Base-by-base conservation (phyloP, 2,113 vertebrate genomes). In the Prochilodus magdalenae region DNA sequence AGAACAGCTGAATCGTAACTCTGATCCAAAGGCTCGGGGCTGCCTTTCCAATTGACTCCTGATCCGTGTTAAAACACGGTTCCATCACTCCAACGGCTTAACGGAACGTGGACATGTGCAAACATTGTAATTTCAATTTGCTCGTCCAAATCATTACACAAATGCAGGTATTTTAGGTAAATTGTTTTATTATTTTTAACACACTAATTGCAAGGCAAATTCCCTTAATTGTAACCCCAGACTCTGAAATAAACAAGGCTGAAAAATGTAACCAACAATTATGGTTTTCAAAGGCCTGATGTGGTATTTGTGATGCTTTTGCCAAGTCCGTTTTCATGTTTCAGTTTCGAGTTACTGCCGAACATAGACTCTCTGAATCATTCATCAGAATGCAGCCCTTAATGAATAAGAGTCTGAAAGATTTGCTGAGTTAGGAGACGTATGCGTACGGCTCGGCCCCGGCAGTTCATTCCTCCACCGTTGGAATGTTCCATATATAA, bases 181-280 rank as follows among this genome's bases (percentile, higher is more conserved):
- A 91, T 88, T 92, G 91, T 93, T 92, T 94, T 91, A 94, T 93
- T 94, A 93, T 94, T 94, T 94, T 94, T 93, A 95, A 94, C 94
- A 90, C 91, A 88, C 90, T 93, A 94, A 95, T 94, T 94, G 92
- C 89, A 94, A 93, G 90, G 92, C 91, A 92, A 94, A 94, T 94
- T 90, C 77, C 90, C 91, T 93, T 94, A 93, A 94, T 94, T 94
- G 92, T 93, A 93, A 91, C 88, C 91, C 90, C 91, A 87, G 92
- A 88, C 92, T 91, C 90, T 90, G 92, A 94, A 94, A 94, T 94
- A 94, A 94, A 95, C 92, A 94, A 91, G 91, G 85, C 90, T 87
- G 91, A 93, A 91, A 90, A 92, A 91, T 89, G 84, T 89, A 93
- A 92, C 91, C 88, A 86, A 86, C 91, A 90, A 93, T 94, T 94